phyloP scores from a whole-genome alignment of 2,888 invertebrate species.

The Serrognathus titanus region DNA sequence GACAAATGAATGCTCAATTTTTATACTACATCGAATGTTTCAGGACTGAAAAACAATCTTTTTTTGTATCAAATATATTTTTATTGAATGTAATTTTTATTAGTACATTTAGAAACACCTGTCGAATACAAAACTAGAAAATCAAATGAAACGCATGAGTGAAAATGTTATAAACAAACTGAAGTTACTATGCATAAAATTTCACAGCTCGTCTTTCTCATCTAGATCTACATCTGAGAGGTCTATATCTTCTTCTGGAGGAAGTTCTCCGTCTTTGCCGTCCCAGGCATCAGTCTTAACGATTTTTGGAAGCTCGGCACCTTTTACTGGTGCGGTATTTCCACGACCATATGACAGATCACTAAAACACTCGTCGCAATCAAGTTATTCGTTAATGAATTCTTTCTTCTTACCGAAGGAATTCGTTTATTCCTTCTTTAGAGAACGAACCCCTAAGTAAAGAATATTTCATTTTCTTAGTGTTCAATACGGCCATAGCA shows the following conservation, averaged over 20 bases:
- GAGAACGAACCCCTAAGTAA: slow-evolving; percentile 91
- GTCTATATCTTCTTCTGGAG: slow-evolving; percentile 86
- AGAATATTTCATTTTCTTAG: slow-evolving; percentile 95
- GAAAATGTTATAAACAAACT: too few relatives aligned
- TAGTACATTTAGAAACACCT: not conserved
- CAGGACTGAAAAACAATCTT: not conserved
- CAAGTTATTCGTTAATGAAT: not conserved
- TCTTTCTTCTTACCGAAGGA: slow-evolving; percentile 60
- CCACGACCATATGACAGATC: slow-evolving; percentile 91
- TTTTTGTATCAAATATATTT: slow-evolving; percentile 10
- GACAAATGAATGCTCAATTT: too few relatives aligned
- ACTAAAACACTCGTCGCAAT: slow-evolving; percentile 43
- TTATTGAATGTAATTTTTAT: slow-evolving; percentile 1
- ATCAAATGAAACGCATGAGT: too few relatives aligned
- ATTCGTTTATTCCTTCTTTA: slow-evolving; percentile 91
- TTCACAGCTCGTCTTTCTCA: slow-evolving; percentile 74
- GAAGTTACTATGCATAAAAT: not conserved
- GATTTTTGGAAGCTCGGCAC: slow-evolving; percentile 76
- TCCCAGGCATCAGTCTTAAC: slow-evolving; percentile 78
- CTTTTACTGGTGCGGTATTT: slow-evolving; percentile 81
- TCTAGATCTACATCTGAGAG: slow-evolving; percentile 84
- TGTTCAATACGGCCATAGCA: slow-evolving; percentile 94
- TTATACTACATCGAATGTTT: too few relatives aligned
- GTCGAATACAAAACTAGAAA: too few relatives aligned
- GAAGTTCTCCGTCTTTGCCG: slow-evolving; percentile 87